These are phyloP conservation scores for Gastracanthus pulcherrimus DNA, from an alignment of 2,888 invertebrate species.

Conservation along the genomic window DNA sequence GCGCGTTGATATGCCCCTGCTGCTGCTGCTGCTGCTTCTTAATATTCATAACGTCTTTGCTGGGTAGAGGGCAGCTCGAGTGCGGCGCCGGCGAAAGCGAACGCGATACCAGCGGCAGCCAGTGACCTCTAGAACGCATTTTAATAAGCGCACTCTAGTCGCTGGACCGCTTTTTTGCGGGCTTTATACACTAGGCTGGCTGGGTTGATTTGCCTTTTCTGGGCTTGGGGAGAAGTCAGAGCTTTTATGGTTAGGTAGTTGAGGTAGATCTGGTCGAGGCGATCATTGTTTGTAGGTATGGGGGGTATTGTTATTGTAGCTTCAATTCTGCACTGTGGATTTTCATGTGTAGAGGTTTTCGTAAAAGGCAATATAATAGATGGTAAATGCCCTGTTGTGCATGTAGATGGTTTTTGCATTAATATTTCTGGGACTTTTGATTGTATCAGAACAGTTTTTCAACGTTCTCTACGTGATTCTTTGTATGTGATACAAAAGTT, in stretches of 20 bases:
- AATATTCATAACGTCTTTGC: constrained; percentile 70
- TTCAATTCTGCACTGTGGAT: too few relatives aligned
- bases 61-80: constrained; percentile 40
- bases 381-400: too few relatives aligned
- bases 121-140: constrained; percentile 63
- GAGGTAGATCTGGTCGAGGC: neutral
- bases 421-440: too few relatives aligned
- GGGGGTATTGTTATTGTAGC: too few relatives aligned
- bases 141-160: constrained; percentile 65
- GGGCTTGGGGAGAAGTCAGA: constrained; percentile 20
- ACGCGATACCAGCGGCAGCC: constrained; percentile 41
- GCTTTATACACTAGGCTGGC: neutral
- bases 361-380: too few relatives aligned
- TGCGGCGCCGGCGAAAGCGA: constrained; percentile 50
- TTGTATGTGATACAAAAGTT: neutral
- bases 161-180: neutral
- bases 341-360: too few relatives aligned
- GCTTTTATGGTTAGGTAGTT: neutral
- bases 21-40: constrained; percentile 56
- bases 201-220: neutral
- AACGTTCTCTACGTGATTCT: too few relatives aligned
- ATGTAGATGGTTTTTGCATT: too few relatives aligned
- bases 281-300: neutral
- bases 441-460: too few relatives aligned
- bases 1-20: neutral